Evolutionary conservation across 2,113 vertebrate genomes (phyloP).

Genomic region (Tringa solitaria): DNA sequence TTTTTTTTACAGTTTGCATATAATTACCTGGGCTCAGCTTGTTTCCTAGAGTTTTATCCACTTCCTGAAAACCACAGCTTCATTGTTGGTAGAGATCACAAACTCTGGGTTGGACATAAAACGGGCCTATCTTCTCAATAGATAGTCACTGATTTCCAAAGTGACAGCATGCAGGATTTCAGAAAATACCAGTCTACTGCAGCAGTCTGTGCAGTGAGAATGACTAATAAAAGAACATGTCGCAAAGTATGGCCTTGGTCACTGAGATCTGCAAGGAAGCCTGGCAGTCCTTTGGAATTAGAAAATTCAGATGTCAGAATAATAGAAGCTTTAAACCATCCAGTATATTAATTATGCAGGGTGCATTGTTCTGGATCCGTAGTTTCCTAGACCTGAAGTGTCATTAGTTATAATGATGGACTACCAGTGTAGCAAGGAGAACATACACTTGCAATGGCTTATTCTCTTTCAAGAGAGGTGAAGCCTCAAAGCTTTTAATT

Average conservation of each 20-base stretch:
- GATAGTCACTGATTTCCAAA: background rate
- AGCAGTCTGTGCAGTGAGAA: background rate
- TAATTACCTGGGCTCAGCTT: background rate
- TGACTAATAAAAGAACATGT: background rate
- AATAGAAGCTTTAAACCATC: background rate
- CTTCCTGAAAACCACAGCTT: background rate
- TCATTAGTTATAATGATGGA: background rate
- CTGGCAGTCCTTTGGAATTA: background rate
- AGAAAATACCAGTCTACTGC: background rate
- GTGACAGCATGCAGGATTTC: background rate
- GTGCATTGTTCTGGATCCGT: background rate
- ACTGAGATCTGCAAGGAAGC: background rate
- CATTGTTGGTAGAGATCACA: background rate
- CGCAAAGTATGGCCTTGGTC: background rate
- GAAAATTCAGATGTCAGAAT: background rate
- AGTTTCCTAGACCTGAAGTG: background rate
- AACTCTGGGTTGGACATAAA: background rate
- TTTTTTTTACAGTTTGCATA: background rate
- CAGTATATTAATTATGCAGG: background rate
- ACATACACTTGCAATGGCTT: background rate
- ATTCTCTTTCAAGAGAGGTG: background rate
- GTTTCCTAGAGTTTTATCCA: background rate
- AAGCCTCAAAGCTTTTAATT: background rate
- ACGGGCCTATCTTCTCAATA: background rate
- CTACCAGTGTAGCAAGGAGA: background rate